Evolutionary conservation across 2,797 vertebrate species (phyloP), one percentile per base, ranked within the genome.

Genomic region (Anas bernieri): DNA sequence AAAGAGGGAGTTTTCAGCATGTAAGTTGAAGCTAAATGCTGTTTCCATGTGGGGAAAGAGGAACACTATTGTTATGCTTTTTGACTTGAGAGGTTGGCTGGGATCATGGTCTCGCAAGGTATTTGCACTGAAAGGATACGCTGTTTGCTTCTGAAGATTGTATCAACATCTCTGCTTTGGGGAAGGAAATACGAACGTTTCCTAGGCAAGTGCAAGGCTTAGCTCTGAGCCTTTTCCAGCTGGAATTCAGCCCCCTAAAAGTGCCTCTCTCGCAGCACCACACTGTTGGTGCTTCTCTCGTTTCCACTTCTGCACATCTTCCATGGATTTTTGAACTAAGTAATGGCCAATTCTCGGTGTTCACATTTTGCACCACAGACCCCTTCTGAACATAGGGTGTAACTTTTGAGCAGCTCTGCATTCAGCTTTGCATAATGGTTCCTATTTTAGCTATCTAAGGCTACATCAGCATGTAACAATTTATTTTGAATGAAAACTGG

Each of bases 311-410:
- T 56, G 46, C 17, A 21, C 22, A 11, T 45, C 7, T 52, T 67
- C 48, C 28, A 22, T 41, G n/a, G 18, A 5, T 48, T 76, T 79
- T 91, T 64, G 26, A 21, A 54, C 28, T 28, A 62, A 17, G 33
- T 75, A 48, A 31, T 58, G 43, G 43, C 18, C 11, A 37, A 4
- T 41, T 2, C 10, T 8, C 16, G 1, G 1, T 2, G 1, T 35
- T 76, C 64, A n/a, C 6, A 0, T 41, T 83, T 43, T 59, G 17
- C 26, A 20, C 13, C 33, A 17, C 21, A n/a, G 63, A 85, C 48
- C 31, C 11, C 8, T 59, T 46, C 50, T 73, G 76, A 85, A 39
- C 12, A 8, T 20, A 9, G 0, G 1, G 28, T 43, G 13, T 78
- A 79, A 70, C 48, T 86, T 79, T 11, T 33, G 43, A 76, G 43